phyloP scores from a whole-genome alignment of 2,113 vertebrate genomes.

The Pyxicephalus adspersus region DNA sequence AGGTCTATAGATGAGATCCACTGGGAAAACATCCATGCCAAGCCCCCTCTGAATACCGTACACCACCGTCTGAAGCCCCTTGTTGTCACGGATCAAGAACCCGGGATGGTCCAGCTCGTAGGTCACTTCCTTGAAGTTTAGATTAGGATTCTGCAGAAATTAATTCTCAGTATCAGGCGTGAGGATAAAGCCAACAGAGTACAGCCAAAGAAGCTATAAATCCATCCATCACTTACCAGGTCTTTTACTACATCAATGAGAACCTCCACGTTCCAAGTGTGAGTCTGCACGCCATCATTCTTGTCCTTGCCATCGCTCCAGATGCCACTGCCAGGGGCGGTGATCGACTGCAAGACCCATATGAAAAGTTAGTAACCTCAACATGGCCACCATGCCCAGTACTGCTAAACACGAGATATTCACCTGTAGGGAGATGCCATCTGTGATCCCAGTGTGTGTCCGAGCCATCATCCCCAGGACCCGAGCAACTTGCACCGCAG shows the following conservation, averaged over 20 bases:
- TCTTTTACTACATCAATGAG: conserved; percentile 97
- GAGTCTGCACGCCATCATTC: conserved; percentile 89
- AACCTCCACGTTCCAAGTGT: conserved; percentile 98
- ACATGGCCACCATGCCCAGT: too few species aligned
- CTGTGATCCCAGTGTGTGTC: conserved; percentile 92
- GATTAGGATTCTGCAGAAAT: conserved; percentile 83
- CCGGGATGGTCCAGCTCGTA: conserved; percentile 96
- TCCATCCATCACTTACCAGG: conserved; percentile 71
- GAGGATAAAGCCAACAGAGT: not conserved
- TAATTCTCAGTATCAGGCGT: not conserved
- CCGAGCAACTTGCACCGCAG: conserved; percentile 95
- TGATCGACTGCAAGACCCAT: conserved; percentile 85
- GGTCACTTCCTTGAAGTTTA: conserved; percentile 98
- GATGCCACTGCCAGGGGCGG: conserved; percentile 94
- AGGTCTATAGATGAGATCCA: conserved; percentile 95
- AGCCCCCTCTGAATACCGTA: conserved; percentile 94
- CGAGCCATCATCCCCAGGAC: conserved; percentile 99
- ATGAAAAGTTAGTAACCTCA: too few species aligned
- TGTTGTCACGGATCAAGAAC: conserved; percentile 95
- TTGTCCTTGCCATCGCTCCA: conserved; percentile 99
- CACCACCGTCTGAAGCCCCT: conserved; percentile 95
- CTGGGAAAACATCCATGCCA: conserved; percentile 95
- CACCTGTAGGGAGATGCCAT: conserved; percentile 94
- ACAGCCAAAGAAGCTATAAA: too few species aligned
- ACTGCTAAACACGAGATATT: conserved; percentile 34